These are phyloP conservation scores for Craterocephalus amniculus DNA, from an alignment of 2,797 vertebrate genomes.

Conservation along the genomic window DNA sequence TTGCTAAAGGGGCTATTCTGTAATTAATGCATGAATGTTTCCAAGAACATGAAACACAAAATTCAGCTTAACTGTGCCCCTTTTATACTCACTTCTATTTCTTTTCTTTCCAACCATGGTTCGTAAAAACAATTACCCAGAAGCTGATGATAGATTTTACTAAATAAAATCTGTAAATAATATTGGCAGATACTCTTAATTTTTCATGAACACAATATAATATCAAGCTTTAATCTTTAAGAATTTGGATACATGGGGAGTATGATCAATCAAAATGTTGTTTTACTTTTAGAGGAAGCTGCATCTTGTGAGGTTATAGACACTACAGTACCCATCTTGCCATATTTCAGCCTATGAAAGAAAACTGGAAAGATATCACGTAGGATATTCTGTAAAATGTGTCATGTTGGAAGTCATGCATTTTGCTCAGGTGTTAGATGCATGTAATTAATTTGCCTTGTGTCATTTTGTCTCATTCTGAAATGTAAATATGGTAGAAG, in stretches of 20 bases:
- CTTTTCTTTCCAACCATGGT: not conserved
- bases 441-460: too few relatives aligned
- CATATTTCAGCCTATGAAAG: not conserved
- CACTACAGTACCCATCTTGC: not conserved
- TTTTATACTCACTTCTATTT: not conserved
- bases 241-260: not conserved
- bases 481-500: too few relatives aligned
- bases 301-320: not conserved
- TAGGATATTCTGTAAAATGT: not conserved
- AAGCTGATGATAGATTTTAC: not conserved
- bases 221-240: not conserved
- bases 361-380: not conserved
- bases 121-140: not conserved
- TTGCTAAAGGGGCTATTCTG: conserved; percentile 63
- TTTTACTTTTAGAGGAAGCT: too few relatives aligned
- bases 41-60: conserved; percentile 22
- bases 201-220: not conserved
- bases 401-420: too few relatives aligned
- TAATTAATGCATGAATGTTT: conserved; percentile 63
- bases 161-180: not conserved
- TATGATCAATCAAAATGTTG: not conserved
- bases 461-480: too few relatives aligned
- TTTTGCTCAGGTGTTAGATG: too few relatives aligned
- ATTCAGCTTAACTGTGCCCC: not conserved
- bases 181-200: not conserved